Base-by-base conservation (phyloP, 1,140 invertebrate genomes). In the Homarus americanus region DNA sequence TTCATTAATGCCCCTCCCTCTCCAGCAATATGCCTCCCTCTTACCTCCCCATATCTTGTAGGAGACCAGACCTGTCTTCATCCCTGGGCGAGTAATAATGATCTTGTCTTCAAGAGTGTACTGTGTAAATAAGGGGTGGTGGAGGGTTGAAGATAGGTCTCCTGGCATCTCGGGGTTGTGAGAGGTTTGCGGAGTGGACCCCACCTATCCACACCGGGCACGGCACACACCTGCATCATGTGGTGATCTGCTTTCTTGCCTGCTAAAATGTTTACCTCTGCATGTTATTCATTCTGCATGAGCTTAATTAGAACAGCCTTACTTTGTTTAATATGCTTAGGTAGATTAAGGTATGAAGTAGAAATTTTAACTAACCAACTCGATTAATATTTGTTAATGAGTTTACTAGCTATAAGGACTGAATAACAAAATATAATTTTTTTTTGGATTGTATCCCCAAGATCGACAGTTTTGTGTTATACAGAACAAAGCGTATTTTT, bases 111-210 rank as follows among this genome's bases (percentile, higher is more conserved):
- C 20, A 49, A 10, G 12, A 20, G 53, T 58, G 53, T 58, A 58
- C 17, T 58, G 24, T 58, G 15, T 4, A 58, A 58, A 7, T 69
- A 32, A 49, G 44, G 44, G 44, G 5, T 5, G 44, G n/a, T 63
- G n/a, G 63, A 69, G n/a, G 63, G 63, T 69, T 69, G 63, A 69
- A 69, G 28, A 69, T 28, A 69, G 63, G 28, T 24, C 63, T 69
- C 20, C 53, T 32, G 28, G 63, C n/a, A 32, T 69, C 63, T 69
- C 7, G 9, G 2, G 63, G n/a, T 69, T 12, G 28, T 69, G 63
- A 32, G 24, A 34, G 63, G n/a, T 32, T 9, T 7, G 63, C 63
- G 63, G n/a, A 58, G 15, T 58, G 53, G 4, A 15, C 17, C 24
- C 53, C 53, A 58, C 20, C 63, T 12, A 32, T 32, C 7, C n/a